phyloP scores from a whole-genome alignment of 2,797 vertebrate genomes.

The Sebastes kiyomatsui region DNA sequence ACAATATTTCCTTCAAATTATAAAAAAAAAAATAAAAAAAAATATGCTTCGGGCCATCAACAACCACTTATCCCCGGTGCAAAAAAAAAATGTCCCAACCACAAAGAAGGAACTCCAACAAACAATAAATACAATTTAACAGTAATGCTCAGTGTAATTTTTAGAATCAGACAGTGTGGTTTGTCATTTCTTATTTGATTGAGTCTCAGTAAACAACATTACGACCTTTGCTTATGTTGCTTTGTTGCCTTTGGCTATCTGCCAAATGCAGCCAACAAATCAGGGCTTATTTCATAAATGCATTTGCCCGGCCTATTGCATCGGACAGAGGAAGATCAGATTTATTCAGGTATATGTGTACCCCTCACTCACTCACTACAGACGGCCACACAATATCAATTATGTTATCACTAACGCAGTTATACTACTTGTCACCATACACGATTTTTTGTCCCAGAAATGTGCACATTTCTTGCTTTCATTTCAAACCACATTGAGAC shows the following conservation, averaged over 20 bases:
- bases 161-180: slow-evolving; percentile 79
- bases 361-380: slow-evolving; percentile 47
- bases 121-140: slow-evolving; percentile 79
- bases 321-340: slow-evolving; percentile 65
- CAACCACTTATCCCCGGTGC: slow-evolving; percentile 24
- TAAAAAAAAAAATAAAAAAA: slow-evolving; percentile 1
- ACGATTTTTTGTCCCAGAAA: neutral
- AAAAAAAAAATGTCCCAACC: slow-evolving; percentile 46
- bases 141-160: slow-evolving; percentile 77
- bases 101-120: slow-evolving; percentile 71
- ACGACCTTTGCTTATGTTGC: slow-evolving; percentile 78
- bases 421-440: slow-evolving; percentile 10
- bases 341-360: slow-evolving; percentile 72
- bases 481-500: slow-evolving; percentile 16
- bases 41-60: slow-evolving; percentile 50
- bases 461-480: slow-evolving; percentile 21
- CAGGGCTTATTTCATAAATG: slow-evolving; percentile 77
- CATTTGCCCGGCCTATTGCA: slow-evolving; percentile 70
- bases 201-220: slow-evolving; percentile 76
- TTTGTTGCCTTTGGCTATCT: slow-evolving; percentile 78
- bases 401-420: slow-evolving; percentile 29
- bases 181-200: slow-evolving; percentile 85
- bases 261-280: slow-evolving; percentile 77
- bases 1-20: slow-evolving; percentile 15
- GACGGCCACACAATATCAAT: slow-evolving; percentile 38